phyloP scores from a whole-genome alignment of 2,888 invertebrate genomes.

The Xestia c-nigrum region DNA sequence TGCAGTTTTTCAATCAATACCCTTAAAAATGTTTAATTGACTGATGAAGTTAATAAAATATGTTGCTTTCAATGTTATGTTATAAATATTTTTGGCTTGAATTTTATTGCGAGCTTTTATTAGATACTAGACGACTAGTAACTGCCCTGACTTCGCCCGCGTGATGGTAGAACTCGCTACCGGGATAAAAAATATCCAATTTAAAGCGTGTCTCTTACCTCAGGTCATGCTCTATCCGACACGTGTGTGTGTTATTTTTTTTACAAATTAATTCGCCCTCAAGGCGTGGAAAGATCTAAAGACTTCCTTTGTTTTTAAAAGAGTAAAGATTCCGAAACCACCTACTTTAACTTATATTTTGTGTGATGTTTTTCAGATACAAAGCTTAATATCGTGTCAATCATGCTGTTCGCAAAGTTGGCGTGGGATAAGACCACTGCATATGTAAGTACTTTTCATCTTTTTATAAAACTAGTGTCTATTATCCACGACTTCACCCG shows the following conservation, averaged over 20 bases:
- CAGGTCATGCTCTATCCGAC: background rate
- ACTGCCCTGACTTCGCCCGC: background rate
- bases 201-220: background rate
- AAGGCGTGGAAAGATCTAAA: background rate
- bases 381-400: background rate
- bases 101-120: background rate
- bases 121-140: background rate
- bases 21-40: background rate
- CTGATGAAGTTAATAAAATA: background rate
- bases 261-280: background rate
- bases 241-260: too few relatives aligned
- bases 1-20: constrained; percentile 21
- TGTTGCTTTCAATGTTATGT: background rate
- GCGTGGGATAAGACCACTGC: constrained; percentile 14
- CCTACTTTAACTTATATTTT: background rate
- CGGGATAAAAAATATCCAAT: background rate
- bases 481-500: background rate
- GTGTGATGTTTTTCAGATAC: constrained; percentile 4
- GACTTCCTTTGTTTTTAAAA: background rate
- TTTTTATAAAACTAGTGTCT: background rate
- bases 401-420: constrained; percentile 6
- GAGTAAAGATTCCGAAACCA: background rate
- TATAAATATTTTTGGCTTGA: background rate
- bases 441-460: background rate
- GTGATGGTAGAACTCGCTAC: background rate